Conservation (phyloP, 1,140 invertebrate genomes). For the Apocrypta bakeri region DNA sequence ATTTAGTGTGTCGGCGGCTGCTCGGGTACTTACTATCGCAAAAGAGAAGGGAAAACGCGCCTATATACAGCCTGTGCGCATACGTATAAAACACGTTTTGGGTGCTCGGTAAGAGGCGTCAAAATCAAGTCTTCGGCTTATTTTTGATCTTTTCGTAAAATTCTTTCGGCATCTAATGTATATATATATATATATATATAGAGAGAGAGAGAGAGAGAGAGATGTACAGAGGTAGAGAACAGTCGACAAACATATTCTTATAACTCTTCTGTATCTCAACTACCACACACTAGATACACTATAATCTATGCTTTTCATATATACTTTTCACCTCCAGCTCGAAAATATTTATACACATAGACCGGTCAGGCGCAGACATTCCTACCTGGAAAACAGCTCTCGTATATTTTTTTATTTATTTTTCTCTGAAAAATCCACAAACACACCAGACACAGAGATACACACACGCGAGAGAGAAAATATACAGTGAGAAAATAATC, state of each 20-base stretch:
- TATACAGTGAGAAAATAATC: neutral
- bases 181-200: neutral
- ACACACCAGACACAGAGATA: neutral
- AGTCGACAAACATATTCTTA: no score
- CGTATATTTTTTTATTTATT: no score
- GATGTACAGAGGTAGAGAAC: no score
- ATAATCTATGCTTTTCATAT: no score
- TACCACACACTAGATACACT: neutral
- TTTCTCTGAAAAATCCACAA: neutral
- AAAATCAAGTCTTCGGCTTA: neutral
- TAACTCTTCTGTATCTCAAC: no score
- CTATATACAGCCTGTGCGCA: neutral
- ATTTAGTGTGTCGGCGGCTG: neutral
- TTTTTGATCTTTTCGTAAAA: neutral
- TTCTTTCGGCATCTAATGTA: neutral
- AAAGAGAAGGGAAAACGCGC: neutral
- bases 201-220: no score
- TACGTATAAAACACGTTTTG: neutral
- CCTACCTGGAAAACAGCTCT: conserved; percentile 1
- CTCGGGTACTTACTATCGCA: neutral
- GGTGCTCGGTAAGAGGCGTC: neutral
- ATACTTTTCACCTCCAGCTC: neutral
- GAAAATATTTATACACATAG: neutral
- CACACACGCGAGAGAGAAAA: neutral
- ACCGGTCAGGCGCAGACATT: neutral